Base-by-base conservation (phyloP, 2,113 vertebrate species). In the Meleagris gallopavo region DNA sequence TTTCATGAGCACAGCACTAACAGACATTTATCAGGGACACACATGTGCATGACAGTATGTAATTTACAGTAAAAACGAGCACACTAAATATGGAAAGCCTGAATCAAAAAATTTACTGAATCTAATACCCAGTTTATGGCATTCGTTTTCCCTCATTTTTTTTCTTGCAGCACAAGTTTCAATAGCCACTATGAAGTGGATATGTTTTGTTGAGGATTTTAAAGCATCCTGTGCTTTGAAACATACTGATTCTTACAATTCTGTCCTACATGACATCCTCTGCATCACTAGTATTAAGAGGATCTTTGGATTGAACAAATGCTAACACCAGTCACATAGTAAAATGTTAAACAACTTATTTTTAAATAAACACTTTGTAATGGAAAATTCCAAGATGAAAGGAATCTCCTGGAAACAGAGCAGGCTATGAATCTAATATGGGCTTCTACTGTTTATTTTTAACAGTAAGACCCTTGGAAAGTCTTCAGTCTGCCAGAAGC, bases 331-430 rank as follows among this genome's bases (percentile, higher is more conserved):
- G 58, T 80, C n/a, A 61, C 62, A 90, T 7, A 50, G 7, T 85
- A 77, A 70, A 80, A 78, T n/a, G 17, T 57, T 93, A 73, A 88
- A 69, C 40, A 50, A 52, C 20, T 45, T 58, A 36, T 48, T 79
- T 80, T 84, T 34, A 60, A 75, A 75, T 60, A 75, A 83, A 72
- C 34, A 71, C 30, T 80, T 50, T 50, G 50, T 46, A 92, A 61
- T 60, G 60, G 81, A 92, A 93, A 93, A 94, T 82, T 85, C 43
- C 27, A 46, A 50, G 43, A 70, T 77, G 24, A 77, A 71, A 71
- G 16, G 25, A 76, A 79, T 70, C 72, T 80, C 67, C n/a, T 66
- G 32, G 88, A 95, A 81, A 80, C 43, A 61, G 12, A 46, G 38
- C 64, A 81, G 36, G 58, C 72, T 90, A 34, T 55, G 27, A 67